phyloP scores from a whole-genome alignment of 2,888 invertebrate species.

The Phasia obesa region DNA sequence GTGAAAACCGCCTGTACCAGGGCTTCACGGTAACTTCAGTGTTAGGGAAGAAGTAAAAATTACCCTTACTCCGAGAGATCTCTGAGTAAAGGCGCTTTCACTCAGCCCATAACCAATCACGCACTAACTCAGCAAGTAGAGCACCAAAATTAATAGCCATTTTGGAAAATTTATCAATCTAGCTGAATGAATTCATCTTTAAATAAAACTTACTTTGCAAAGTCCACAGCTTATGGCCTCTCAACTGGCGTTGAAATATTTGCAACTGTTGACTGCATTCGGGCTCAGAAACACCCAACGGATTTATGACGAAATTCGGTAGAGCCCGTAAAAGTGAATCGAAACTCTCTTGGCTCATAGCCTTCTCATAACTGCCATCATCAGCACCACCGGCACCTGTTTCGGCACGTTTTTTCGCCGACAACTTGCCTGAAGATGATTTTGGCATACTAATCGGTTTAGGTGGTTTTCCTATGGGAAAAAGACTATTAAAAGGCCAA shows the following conservation, averaged over 20 bases:
- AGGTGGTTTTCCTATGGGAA: conserved; percentile 75
- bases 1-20: too few species aligned
- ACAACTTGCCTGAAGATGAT: conserved; percentile 25
- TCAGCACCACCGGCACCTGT: conserved; percentile 24
- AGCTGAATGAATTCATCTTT: not conserved
- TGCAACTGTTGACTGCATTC: conserved; percentile 87
- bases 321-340: conserved; percentile 86
- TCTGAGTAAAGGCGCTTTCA: too few species aligned
- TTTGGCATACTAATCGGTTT: conserved; percentile 73
- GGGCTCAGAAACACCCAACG: conserved; percentile 85
- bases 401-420: conserved; percentile 34
- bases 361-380: conserved; percentile 55
- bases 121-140: too few species aligned
- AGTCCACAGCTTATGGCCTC: conserved; percentile 88
- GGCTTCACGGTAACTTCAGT: too few species aligned
- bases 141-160: too few species aligned
- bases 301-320: conserved; percentile 88
- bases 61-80: too few species aligned
- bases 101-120: too few species aligned
- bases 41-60: too few species aligned
- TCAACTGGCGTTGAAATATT: conserved; percentile 87
- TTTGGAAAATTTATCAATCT: too few species aligned
- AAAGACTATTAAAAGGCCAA: conserved; percentile 80
- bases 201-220: conserved; percentile 86
- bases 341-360: conserved; percentile 81